Percentiles rank a stretch among this genome's conserved stretches.
Evolutionary conservation across 1,140 invertebrate genomes (phyloP).

Genomic region (Capitella teleta): DNA sequence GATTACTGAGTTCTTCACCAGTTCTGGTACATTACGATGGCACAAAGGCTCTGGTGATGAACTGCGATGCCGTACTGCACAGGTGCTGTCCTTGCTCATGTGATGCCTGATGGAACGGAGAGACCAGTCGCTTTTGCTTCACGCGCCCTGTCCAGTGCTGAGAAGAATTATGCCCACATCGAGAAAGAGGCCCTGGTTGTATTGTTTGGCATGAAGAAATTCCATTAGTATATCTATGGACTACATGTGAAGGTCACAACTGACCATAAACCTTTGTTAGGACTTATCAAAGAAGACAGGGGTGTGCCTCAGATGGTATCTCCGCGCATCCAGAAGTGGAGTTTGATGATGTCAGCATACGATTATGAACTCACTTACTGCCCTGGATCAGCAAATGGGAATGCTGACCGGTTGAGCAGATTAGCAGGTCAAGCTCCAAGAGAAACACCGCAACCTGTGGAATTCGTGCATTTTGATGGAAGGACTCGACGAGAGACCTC

Average conservation of each 20-base stretch:
- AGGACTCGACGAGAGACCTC: constrained; percentile 1
- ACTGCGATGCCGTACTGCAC: constrained; percentile 47
- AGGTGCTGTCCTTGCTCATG: constrained; percentile 43
- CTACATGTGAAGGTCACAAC: constrained; percentile 41
- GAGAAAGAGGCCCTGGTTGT: constrained; percentile 46
- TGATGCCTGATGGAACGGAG: constrained; percentile 20
- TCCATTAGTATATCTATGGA: constrained; percentile 41
- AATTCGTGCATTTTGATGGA: neutral
- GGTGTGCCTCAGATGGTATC: constrained; percentile 9
- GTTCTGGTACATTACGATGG: no score
- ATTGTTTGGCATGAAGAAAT: constrained; percentile 37
- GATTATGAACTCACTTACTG: neutral
- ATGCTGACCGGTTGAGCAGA: constrained; percentile 2
- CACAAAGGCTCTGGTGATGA: constrained; percentile 17
- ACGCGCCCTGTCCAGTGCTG: neutral
- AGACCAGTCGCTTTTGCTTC: constrained; percentile 35
- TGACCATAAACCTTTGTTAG: constrained; percentile 43
- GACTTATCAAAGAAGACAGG: constrained; percentile 31
- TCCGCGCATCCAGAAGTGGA: constrained; percentile 4
- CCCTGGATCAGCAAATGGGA: neutral
- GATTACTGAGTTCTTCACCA: no score
- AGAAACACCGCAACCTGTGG: constrained; percentile 1
- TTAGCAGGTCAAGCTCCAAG: neutral
- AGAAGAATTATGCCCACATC: neutral
- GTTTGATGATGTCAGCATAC: constrained; percentile 3